Conservation (phyloP, 2,888 invertebrate genomes). For the Ischnura elegans region DNA sequence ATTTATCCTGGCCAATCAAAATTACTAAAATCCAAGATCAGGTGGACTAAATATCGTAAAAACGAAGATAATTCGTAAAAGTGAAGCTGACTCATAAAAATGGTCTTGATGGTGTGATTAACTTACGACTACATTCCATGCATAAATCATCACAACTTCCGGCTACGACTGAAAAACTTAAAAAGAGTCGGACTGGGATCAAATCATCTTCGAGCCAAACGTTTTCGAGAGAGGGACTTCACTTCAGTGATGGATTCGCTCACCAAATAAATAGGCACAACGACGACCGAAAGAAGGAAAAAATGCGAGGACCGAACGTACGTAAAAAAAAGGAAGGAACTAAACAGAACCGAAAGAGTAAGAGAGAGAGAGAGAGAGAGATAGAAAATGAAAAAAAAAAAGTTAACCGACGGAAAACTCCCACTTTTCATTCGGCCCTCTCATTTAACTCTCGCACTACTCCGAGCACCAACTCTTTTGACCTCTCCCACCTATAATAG, state of each 20-base stretch:
- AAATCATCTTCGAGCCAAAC: neutral
- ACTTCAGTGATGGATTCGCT: neutral
- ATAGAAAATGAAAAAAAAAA: neutral
- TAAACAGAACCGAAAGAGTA: neutral
- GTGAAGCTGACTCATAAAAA: no score
- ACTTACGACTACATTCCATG: no score
- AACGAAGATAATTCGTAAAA: no score
- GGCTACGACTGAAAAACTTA: neutral
- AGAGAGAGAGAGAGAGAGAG: no score
- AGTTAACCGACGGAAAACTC: slow-evolving; percentile 41
- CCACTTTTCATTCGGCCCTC: slow-evolving; percentile 57
- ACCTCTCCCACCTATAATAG: slow-evolving; percentile 67
- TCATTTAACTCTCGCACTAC: slow-evolving; percentile 59
- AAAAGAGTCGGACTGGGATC: neutral
- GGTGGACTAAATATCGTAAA: no score
- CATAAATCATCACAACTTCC: neutral
- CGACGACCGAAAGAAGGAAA: neutral
- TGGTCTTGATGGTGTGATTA: no score
- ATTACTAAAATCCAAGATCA: no score
- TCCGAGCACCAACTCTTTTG: slow-evolving; percentile 50
- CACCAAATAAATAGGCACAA: neutral
- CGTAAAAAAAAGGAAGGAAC: neutral
- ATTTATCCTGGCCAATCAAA: no score
- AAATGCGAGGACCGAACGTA: neutral
- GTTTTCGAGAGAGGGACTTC: neutral